Percentiles rank a stretch among this genome's conserved stretches.
Evolutionary conservation across 1,140 invertebrate genomes (phyloP).

Genomic region (Calephelis nemesis): DNA sequence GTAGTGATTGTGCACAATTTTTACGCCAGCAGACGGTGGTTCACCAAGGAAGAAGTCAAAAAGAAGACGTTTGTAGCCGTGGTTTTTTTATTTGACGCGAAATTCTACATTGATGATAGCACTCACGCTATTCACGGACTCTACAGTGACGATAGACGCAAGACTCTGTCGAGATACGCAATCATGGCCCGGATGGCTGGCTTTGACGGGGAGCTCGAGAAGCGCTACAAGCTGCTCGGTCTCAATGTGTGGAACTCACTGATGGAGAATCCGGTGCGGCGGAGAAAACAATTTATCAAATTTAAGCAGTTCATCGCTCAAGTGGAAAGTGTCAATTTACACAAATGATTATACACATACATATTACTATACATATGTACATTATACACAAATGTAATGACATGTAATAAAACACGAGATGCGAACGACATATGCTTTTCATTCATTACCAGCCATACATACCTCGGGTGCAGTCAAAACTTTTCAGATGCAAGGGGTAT

Average conservation of each 20-base stretch:
- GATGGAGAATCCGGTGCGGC: constrained; percentile 6
- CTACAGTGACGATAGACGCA: constrained; percentile 1
- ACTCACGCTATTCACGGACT: constrained; percentile 1
- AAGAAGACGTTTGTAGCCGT: not conserved
- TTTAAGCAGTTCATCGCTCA: constrained; percentile 2
- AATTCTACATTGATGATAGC: not conserved
- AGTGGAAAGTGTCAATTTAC: not conserved
- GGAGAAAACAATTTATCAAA: not conserved
- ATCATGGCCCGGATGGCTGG: constrained; percentile 5
- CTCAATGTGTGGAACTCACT: constrained; percentile 2
- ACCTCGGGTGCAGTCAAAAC: not conserved
- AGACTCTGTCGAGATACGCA: constrained; percentile 2
- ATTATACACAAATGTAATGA: constrained; percentile 1
- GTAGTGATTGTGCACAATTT: constrained; percentile 16
- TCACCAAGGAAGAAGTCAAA: constrained; percentile 13
- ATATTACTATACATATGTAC: no score
- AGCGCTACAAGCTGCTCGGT: constrained; percentile 9
- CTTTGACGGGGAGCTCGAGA: constrained; percentile 6
- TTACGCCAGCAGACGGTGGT: constrained; percentile 2
- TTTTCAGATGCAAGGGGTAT: not conserved
- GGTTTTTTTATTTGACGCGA: constrained; percentile 3
- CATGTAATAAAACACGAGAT: constrained; percentile 3
- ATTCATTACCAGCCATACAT: not conserved
- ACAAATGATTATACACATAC: no score
- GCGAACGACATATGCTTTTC: not conserved